phyloP scores from a whole-genome alignment of 2,113 vertebrate species.

The Cygnus buccinator region DNA sequence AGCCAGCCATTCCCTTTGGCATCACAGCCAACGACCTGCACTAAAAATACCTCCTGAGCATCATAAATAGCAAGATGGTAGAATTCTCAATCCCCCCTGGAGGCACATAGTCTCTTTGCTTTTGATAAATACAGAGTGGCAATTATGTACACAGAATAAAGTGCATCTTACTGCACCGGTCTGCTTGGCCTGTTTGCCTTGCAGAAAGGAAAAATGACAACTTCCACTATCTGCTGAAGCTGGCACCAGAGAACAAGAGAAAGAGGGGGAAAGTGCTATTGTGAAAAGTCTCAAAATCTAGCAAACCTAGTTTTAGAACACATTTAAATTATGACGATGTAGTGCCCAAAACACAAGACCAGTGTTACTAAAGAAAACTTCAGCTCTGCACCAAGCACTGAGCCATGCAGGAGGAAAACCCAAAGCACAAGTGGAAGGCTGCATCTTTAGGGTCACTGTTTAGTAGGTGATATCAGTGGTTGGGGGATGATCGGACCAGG shows the following conservation, averaged over 20 bases:
- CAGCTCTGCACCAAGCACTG: neutral
- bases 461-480: too few species aligned
- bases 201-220: conserved; percentile 15
- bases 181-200: neutral
- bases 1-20: conserved; percentile 13
- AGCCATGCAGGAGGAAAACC: neutral
- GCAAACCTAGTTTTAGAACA: neutral
- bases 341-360: neutral
- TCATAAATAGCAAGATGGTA: conserved; percentile 50
- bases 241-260: neutral
- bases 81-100: conserved; percentile 21
- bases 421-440: neutral
- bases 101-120: neutral
- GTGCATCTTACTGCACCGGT: neutral
- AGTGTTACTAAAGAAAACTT: neutral
- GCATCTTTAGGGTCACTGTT: neutral
- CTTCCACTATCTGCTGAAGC: neutral
- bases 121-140: neutral
- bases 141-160: neutral
- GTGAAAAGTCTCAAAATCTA: neutral
- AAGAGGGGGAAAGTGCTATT: neutral
- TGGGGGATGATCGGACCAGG: too few species aligned
- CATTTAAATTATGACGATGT: neutral
- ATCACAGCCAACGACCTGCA: neutral
- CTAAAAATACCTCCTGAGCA: conserved; percentile 51